phyloP scores from a whole-genome alignment of 2,113 vertebrate genomes.

The Microcebus tavaratra region DNA sequence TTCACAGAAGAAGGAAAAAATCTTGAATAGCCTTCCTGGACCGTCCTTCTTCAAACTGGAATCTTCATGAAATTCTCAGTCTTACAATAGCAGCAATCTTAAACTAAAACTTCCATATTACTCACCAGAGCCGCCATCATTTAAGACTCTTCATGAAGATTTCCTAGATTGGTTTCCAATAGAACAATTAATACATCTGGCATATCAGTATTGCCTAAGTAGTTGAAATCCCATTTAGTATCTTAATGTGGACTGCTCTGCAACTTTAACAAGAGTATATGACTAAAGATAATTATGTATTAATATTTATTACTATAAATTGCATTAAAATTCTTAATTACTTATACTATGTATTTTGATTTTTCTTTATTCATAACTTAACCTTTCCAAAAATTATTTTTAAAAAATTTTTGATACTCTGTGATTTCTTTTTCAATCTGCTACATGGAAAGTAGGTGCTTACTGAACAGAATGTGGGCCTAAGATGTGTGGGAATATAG shows the following conservation, averaged over 20 bases:
- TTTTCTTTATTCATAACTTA: slow-evolving; percentile 48
- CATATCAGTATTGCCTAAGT: neutral
- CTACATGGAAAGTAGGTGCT: neutral
- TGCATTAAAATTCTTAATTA: slow-evolving; percentile 15
- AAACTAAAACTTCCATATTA: neutral
- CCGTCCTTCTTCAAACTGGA: neutral
- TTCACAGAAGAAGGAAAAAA: neutral
- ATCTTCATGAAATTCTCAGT: neutral
- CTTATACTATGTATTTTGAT: neutral
- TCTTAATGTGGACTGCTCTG: neutral
- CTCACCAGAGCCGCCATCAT: neutral
- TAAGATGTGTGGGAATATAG: neutral
- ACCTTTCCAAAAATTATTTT: neutral
- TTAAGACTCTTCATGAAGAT: neutral
- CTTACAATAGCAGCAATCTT: neutral
- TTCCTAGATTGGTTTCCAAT: slow-evolving; percentile 12
- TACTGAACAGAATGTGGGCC: neutral
- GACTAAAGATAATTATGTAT: neutral
- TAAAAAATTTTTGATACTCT: neutral
- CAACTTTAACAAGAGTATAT: neutral
- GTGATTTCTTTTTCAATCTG: neutral
- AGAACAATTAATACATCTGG: neutral
- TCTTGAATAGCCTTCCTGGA: neutral
- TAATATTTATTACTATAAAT: neutral
- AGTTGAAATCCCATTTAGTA: neutral